Evolutionary conservation across 2,797 vertebrate species (phyloP).

Genomic region (Ateles fusciceps): DNA sequence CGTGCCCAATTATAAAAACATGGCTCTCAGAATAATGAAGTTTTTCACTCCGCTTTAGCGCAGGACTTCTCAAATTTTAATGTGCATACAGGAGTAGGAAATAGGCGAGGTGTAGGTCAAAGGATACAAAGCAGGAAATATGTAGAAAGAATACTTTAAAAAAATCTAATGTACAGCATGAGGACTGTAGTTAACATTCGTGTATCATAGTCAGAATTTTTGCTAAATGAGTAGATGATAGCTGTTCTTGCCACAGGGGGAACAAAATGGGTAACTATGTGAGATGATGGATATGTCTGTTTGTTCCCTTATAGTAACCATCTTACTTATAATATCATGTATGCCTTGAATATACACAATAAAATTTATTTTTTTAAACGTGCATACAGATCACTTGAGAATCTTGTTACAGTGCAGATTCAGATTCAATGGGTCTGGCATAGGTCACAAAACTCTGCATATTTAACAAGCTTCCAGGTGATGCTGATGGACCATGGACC

Average conservation of each 20-base stretch:
- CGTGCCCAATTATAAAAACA: neutral
- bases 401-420: neutral
- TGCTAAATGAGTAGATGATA: neutral
- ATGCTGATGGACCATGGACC: neutral
- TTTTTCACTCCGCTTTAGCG: neutral
- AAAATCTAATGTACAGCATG: neutral
- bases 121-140: neutral
- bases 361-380: neutral
- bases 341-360: neutral
- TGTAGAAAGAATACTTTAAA: neutral
- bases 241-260: neutral
- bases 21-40: neutral
- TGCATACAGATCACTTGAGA: neutral
- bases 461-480: neutral
- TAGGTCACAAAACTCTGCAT: neutral
- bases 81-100: neutral
- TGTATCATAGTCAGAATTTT: neutral
- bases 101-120: neutral
- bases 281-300: neutral
- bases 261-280: neutral
- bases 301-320: too few relatives aligned
- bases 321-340: neutral
- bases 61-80: neutral
- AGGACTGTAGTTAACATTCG: neutral
- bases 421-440: neutral